Percentiles rank a stretch among this genome's conserved stretches.
phyloP scores from a whole-genome alignment of 2,113 vertebrate species.

The Protobothrops mucrosquamatus region DNA sequence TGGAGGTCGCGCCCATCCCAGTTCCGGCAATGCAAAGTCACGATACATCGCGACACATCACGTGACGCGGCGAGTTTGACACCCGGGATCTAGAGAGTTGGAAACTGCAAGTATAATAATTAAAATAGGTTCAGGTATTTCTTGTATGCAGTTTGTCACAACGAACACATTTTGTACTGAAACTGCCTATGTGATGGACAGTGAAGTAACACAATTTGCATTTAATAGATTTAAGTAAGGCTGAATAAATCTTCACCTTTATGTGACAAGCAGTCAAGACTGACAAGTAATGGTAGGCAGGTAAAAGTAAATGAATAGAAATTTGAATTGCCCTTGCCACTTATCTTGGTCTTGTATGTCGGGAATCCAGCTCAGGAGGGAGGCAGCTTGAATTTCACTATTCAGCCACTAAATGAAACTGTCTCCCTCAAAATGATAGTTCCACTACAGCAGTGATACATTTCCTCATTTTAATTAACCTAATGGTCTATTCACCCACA shows the following conservation, averaged over 20 bases:
- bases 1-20: too few species aligned
- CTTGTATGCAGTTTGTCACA: constrained; percentile 7
- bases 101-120: background rate
- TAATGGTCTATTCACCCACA: constrained; percentile 58
- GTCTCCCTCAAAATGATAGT: constrained; percentile 43
- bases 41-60: too few species aligned
- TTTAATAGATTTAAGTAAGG: constrained; percentile 43
- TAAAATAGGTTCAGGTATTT: background rate
- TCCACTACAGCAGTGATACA: constrained; percentile 42
- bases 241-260: constrained; percentile 39
- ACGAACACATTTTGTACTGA: constrained; percentile 33
- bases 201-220: constrained; percentile 45
- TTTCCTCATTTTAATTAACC: constrained; percentile 61
- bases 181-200: constrained; percentile 19
- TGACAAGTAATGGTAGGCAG: constrained; percentile 42
- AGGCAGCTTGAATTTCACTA: constrained; percentile 54
- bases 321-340: constrained; percentile 39
- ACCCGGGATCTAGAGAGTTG: background rate
- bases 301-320: constrained; percentile 55
- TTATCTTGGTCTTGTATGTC: constrained; percentile 29
- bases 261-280: constrained; percentile 45
- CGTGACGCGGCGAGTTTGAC: too few species aligned
- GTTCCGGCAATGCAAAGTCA: too few species aligned
- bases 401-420: constrained; percentile 59
- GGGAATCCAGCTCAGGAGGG: constrained; percentile 44